A percentile compares a stretch with the other conserved stretches of the same genome.
These are phyloP conservation scores for Pelodiscus sinensis DNA, from an alignment of 2,113 vertebrate species.

Conservation along the genomic window DNA sequence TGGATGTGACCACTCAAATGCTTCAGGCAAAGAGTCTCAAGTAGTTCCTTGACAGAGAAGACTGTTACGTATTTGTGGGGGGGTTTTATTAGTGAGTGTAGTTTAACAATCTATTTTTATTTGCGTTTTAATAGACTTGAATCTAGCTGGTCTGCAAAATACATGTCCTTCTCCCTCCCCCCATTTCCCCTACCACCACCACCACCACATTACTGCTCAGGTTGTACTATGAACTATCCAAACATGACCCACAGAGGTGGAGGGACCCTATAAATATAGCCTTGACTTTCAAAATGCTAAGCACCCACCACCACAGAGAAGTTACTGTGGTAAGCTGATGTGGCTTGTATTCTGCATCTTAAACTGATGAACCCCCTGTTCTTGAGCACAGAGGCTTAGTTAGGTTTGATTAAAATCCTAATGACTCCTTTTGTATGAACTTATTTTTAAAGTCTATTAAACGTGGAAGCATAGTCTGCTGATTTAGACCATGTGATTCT, in stretches of 20 bases:
- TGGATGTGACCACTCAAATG: not conserved
- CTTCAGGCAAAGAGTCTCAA: not conserved
- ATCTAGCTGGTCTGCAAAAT: not conserved
- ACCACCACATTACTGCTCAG: rapidly evolving
- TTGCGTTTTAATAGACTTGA: rapidly evolving
- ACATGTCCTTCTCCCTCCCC: too few species aligned
- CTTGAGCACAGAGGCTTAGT: not conserved
- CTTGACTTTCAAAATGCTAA: not conserved
- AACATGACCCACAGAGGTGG: not conserved
- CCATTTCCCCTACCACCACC: too few species aligned
- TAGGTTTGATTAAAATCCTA: not conserved
- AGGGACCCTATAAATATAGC: not conserved
- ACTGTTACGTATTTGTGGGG: not conserved
- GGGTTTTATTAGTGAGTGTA: not conserved
- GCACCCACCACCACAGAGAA: not conserved
- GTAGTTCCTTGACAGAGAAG: not conserved
- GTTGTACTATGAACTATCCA: rapidly evolving
- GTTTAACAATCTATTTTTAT: not conserved
- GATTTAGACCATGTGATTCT: not conserved
- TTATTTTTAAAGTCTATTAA: not conserved
- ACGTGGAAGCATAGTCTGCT: too few species aligned
- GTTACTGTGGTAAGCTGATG: too few species aligned
- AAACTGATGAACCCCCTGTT: not conserved
- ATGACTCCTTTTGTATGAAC: not conserved
- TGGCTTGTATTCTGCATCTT: not conserved